phyloP scores from a whole-genome alignment of 2,888 invertebrate species.

The Bellardia pandia region DNA sequence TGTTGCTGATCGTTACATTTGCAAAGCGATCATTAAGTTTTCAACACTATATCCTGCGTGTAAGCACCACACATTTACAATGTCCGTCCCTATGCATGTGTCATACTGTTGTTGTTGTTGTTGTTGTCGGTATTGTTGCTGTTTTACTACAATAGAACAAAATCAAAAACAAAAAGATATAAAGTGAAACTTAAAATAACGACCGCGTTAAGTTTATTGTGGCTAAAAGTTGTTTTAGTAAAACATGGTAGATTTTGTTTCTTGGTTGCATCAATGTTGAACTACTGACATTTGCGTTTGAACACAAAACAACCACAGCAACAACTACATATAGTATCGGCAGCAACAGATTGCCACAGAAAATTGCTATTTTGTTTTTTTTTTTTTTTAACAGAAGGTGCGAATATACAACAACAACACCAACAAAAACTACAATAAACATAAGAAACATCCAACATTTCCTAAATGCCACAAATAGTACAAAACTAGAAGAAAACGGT shows the following conservation, averaged over 20 bases:
- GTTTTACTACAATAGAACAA: constrained; percentile 34
- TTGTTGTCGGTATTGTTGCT: constrained; percentile 1
- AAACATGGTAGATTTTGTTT: constrained; percentile 25
- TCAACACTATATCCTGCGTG: constrained; percentile 76
- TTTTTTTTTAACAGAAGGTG: constrained; percentile 64
- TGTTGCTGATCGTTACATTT: constrained; percentile 74
- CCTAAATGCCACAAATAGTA: constrained; percentile 47
- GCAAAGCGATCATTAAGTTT: constrained; percentile 77
- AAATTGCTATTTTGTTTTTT: constrained; percentile 48
- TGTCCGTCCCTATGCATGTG: neutral
- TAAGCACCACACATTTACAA: constrained; percentile 52
- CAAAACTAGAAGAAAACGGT: constrained; percentile 20
- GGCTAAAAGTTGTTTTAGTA: constrained; percentile 24
- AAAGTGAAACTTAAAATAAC: constrained; percentile 43
- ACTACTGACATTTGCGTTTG: constrained; percentile 74
- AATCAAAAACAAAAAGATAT: constrained; percentile 37
- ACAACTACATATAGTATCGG: neutral
- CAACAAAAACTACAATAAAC: neutral
- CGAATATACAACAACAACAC: constrained; percentile 58
- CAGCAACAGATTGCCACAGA: constrained; percentile 38
- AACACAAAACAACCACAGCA: constrained; percentile 2
- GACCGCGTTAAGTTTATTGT: constrained; percentile 23
- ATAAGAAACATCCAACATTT: constrained; percentile 39
- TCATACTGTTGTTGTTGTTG: constrained; percentile 6
- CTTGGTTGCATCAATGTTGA: constrained; percentile 64